These are phyloP conservation scores for Lapara coniferarum DNA, from an alignment of 2,888 invertebrate species.

Conservation along the genomic window DNA sequence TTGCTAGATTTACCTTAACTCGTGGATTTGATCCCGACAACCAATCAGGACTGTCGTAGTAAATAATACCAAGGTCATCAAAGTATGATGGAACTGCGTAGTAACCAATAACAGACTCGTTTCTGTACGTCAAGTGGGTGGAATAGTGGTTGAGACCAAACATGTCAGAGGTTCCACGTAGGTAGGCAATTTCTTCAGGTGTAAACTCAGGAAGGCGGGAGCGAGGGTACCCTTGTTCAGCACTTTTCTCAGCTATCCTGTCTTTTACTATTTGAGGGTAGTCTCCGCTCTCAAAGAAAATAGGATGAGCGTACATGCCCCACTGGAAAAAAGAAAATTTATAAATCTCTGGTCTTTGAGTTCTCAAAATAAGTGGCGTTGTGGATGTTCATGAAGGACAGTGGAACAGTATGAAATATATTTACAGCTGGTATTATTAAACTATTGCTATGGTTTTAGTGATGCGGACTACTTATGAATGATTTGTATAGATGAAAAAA, in stretches of 20 bases:
- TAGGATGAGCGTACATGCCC: slow-evolving; percentile 72
- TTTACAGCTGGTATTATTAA: too few species aligned
- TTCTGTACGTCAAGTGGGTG: slow-evolving; percentile 52
- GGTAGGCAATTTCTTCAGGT: slow-evolving; percentile 49
- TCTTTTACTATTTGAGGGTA: slow-evolving; percentile 73
- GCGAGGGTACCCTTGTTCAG: slow-evolving; percentile 49
- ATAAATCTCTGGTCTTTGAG: too few species aligned
- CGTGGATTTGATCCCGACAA: slow-evolving; percentile 47
- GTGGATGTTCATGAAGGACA: too few species aligned
- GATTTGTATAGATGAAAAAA: too few species aligned
- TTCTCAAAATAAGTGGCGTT: slow-evolving; percentile 37
- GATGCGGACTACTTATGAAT: too few species aligned
- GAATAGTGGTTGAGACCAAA: slow-evolving; percentile 87
- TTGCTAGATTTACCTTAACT: slow-evolving; percentile 25
- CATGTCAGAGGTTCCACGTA: slow-evolving; percentile 60
- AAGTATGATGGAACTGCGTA: slow-evolving; percentile 42
- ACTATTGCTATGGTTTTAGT: too few species aligned
- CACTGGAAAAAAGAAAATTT: slow-evolving; percentile 47
- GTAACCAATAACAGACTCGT: slow-evolving; percentile 37
- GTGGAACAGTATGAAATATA: too few species aligned
- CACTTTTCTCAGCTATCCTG: slow-evolving; percentile 60
- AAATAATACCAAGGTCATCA: slow-evolving; percentile 38
- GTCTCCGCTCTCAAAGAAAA: slow-evolving; percentile 71
- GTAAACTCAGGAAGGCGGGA: slow-evolving; percentile 54
- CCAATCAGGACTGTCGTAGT: slow-evolving; percentile 39